Evolutionary conservation across 2,797 vertebrate species (phyloP).

Genomic region (Benthosema pterotum): DNA sequence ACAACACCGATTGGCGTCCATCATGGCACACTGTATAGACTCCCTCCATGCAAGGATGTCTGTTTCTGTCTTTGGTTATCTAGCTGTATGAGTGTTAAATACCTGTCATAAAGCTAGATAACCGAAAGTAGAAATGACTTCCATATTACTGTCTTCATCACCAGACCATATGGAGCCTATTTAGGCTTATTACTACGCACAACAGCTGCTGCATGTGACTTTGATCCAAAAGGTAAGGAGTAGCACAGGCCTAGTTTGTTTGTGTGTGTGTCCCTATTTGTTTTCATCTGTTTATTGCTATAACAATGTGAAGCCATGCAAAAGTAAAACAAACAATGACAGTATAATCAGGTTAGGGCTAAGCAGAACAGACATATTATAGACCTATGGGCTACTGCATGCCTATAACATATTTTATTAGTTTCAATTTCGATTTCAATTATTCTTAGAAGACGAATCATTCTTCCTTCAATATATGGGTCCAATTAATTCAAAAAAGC

Average conservation of each 20-base stretch:
- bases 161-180: neutral
- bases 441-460: neutral
- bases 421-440: neutral
- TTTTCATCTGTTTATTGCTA: too few species aligned
- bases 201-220: too few species aligned
- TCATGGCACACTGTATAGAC: neutral
- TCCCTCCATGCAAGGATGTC: slow-evolving; percentile 71
- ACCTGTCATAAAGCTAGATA: slow-evolving; percentile 99
- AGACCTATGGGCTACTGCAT: too few species aligned
- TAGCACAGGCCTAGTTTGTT: neutral
- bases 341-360: too few species aligned
- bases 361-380: too few species aligned
- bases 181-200: too few species aligned
- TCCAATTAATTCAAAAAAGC: neutral
- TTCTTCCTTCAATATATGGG: slow-evolving; percentile 5
- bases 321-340: too few species aligned
- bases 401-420: too few species aligned
- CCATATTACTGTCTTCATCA: slow-evolving; percentile 55
- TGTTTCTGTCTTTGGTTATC: slow-evolving; percentile 99
- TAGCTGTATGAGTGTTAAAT: slow-evolving; percentile 98
- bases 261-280: neutral
- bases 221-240: slow-evolving; percentile 52
- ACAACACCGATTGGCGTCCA: too few species aligned
- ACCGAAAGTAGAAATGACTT: slow-evolving; percentile 99
- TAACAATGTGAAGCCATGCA: too few species aligned